Conservation (phyloP, 2,113 vertebrate genomes). For the Collichthys lucidus region DNA sequence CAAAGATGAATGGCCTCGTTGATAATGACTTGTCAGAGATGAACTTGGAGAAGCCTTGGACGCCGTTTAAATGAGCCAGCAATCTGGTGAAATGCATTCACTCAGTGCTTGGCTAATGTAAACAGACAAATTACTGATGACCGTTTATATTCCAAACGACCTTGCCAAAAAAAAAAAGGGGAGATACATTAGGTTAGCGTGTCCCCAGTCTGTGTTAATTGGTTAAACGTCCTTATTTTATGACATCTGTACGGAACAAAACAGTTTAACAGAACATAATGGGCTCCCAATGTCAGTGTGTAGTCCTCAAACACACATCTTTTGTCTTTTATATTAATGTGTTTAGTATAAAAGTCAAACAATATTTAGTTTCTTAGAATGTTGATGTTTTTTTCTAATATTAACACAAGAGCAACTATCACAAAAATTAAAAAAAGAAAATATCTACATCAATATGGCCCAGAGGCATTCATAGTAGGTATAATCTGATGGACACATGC, state of each 20-base stretch:
- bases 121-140: constrained; percentile 63
- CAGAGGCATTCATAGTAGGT: background rate
- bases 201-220: constrained; percentile 28
- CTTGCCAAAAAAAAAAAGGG: constrained; percentile 44
- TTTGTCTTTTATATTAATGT: background rate
- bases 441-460: too few relatives aligned
- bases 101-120: constrained; percentile 48
- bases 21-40: constrained; percentile 64
- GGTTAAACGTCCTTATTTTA: constrained; percentile 1
- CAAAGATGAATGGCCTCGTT: constrained; percentile 63
- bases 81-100: constrained; percentile 48
- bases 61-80: constrained; percentile 62
- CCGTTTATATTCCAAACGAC: constrained; percentile 50
- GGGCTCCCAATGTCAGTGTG: background rate
- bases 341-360: constrained; percentile 11
- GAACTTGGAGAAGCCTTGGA: constrained; percentile 73
- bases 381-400: background rate
- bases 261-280: background rate
- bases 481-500: constrained; percentile 7
- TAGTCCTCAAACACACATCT: background rate
- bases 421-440: background rate
- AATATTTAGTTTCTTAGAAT: background rate
- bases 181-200: background rate
- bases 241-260: constrained; percentile 11
- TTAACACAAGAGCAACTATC: background rate